Conservation (phyloP, 2,888 invertebrate species). For the Adineta ricciae region DNA sequence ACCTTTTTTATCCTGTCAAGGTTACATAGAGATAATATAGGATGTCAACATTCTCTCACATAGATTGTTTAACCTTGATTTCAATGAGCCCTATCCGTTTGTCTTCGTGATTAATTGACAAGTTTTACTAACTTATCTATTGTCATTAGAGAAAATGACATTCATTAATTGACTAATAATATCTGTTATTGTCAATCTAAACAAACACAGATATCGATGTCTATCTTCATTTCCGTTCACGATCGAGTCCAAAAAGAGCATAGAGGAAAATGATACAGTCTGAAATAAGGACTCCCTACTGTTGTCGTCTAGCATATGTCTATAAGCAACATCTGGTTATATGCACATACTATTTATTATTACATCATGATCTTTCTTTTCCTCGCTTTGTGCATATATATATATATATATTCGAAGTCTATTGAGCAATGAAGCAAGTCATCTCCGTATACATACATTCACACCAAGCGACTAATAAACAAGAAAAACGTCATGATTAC, state of each 20-base stretch:
- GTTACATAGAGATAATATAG: neutral
- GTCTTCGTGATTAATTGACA: neutral
- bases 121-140: neutral
- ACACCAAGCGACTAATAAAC: neutral
- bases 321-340: neutral
- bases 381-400: neutral
- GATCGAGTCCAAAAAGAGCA: neutral
- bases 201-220: neutral
- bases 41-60: neutral
- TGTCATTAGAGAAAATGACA: neutral
- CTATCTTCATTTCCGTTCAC: neutral
- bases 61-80: neutral
- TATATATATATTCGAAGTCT: neutral
- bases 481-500: neutral
- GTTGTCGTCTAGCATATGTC: neutral
- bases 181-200: neutral
- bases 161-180: neutral
- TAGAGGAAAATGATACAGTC: neutral
- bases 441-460: neutral
- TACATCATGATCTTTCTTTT: neutral
- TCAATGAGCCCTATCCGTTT: neutral
- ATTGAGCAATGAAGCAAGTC: slow-evolving; percentile 3
- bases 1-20: neutral
- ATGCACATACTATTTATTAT: neutral
- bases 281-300: neutral